Percentiles rank a stretch among this genome's conserved stretches.
Conservation (phyloP, 1,140 invertebrate genomes). For the Zaprionus africanus region DNA sequence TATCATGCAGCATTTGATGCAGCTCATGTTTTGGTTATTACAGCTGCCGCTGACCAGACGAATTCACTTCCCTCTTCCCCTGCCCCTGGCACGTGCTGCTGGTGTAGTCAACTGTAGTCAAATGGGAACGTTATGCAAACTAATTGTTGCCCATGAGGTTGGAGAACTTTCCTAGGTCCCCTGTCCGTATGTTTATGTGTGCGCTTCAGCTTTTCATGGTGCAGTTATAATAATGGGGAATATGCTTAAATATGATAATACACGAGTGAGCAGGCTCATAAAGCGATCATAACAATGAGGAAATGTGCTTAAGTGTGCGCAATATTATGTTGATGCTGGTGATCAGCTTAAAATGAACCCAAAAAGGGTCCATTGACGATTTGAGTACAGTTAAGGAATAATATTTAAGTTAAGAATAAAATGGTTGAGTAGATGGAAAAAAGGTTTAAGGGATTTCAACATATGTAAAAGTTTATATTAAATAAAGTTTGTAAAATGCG, state of each 20-base stretch:
- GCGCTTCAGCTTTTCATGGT: slow-evolving; percentile 7
- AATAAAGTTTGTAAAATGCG: background rate
- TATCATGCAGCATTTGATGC: slow-evolving; percentile 49
- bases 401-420: background rate
- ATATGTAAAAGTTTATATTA: background rate
- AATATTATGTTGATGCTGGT: slow-evolving; percentile 2
- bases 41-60: slow-evolving; percentile 60
- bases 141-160: slow-evolving; percentile 52
- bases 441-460: too few species aligned
- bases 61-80: background rate
- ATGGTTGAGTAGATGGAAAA: background rate
- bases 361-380: background rate
- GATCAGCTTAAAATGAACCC: background rate
- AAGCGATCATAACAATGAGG: slow-evolving; percentile 7
- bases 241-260: slow-evolving; percentile 26
- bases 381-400: background rate
- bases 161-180: background rate
- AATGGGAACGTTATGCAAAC: slow-evolving; percentile 73
- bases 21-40: slow-evolving; percentile 75
- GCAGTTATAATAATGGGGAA: slow-evolving; percentile 30
- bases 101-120: slow-evolving; percentile 48
- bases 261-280: slow-evolving; percentile 1
- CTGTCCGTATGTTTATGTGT: background rate
- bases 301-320: slow-evolving; percentile 11
- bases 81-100: slow-evolving; percentile 11